Conservation (phyloP, 2,797 vertebrate species). For the Sebastes umbrosus region DNA sequence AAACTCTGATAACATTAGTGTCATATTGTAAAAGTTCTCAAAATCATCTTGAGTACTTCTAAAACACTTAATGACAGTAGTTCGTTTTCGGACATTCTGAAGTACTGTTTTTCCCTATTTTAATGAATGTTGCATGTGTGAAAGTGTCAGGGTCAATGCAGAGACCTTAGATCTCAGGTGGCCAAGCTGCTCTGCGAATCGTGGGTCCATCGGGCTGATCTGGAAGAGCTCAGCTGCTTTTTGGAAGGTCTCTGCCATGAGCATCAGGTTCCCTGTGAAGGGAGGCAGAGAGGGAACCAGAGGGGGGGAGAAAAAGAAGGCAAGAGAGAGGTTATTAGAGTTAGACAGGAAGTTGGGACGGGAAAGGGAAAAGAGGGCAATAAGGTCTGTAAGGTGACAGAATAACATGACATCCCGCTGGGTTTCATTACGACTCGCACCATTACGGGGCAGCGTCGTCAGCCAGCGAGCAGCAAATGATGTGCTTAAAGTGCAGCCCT, state of each 20-base stretch:
- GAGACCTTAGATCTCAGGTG: conserved; percentile 72
- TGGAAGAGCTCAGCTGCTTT: conserved; percentile 58
- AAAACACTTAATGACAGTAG: not conserved
- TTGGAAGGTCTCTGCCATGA: conserved; percentile 58
- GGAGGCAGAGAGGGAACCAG: not conserved
- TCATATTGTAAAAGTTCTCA: not conserved
- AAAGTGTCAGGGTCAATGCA: not conserved
- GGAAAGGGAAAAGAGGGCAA: conserved; percentile 19
- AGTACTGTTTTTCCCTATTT: not conserved
- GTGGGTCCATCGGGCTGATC: conserved; percentile 52
- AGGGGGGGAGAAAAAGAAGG: conserved; percentile 4
- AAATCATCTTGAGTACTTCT: not conserved
- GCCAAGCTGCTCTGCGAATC: conserved; percentile 44
- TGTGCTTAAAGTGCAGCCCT: conserved; percentile 67
- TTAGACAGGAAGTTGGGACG: conserved; percentile 38
- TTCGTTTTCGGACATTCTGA: not conserved
- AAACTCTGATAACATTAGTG: not conserved
- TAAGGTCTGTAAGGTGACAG: conserved; percentile 64
- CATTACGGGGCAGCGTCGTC: conserved; percentile 55
- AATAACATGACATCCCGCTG: conserved; percentile 73
- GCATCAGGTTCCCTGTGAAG: conserved; percentile 70
- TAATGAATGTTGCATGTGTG: not conserved
- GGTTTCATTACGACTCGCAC: conserved; percentile 74
- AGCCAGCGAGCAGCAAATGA: conserved; percentile 69
- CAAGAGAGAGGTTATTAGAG: conserved; percentile 51